Evolutionary conservation across 2,797 vertebrate species (phyloP).

Genomic region (Percopsis omiscomaycus): DNA sequence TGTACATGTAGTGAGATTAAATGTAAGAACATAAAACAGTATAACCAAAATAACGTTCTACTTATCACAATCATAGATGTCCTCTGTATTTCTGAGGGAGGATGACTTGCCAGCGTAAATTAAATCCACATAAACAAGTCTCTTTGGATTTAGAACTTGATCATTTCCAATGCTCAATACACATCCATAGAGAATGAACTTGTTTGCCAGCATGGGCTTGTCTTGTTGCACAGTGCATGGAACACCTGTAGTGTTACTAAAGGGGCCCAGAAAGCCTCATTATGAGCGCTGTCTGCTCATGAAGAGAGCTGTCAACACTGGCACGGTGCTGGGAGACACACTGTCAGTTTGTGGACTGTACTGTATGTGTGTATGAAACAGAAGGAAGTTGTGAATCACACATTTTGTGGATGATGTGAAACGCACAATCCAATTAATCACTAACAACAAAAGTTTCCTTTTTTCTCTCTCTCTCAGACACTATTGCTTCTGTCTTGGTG

Average conservation of each 20-base stretch:
- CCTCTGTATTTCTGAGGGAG: not conserved
- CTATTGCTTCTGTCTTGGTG: too few species aligned
- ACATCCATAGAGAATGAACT: constrained; percentile 10
- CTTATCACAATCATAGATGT: too few species aligned
- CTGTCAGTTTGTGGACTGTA: not conserved
- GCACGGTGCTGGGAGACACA: constrained; percentile 31
- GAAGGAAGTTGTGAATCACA: too few species aligned
- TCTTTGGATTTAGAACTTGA: constrained; percentile 23
- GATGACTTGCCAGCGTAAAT: constrained; percentile 39
- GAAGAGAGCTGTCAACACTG: constrained; percentile 36
- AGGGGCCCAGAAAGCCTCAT: constrained; percentile 33
- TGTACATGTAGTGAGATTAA: too few species aligned
- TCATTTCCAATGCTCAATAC: constrained; percentile 18
- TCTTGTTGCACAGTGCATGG: constrained; percentile 27
- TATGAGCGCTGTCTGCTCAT: constrained; percentile 52
- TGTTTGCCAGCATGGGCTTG: constrained; percentile 33
- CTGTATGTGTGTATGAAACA: too few species aligned
- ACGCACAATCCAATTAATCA: too few species aligned
- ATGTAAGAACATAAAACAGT: too few species aligned
- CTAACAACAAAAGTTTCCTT: too few species aligned
- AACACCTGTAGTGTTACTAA: constrained; percentile 21
- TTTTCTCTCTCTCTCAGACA: too few species aligned
- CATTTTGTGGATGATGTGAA: too few species aligned
- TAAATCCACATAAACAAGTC: constrained; percentile 49
- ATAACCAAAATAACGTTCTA: too few species aligned